Base-by-base conservation (phyloP, 2,797 vertebrate genomes). In the Poliocrania exsul region DNA sequence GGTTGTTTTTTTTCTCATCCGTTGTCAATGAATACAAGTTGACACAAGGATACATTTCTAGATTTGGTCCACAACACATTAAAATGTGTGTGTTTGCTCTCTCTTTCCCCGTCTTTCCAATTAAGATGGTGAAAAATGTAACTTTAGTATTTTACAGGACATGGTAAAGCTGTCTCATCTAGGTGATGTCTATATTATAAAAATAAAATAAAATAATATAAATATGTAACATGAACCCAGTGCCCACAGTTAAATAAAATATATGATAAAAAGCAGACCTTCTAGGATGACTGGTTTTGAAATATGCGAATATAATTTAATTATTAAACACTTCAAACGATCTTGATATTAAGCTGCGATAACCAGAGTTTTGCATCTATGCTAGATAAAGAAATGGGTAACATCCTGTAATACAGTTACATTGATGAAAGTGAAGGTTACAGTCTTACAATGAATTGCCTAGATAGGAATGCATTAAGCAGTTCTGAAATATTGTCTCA, bases 101-200 rank as follows among this genome's bases (percentile, higher is more conserved):
- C 93, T 97, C 82, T 95, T 90, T 97, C 94, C 93, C 93, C 49
- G 8, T 96, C 94, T 97, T 97, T 97, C 96, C 94, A 98, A 97
- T 97, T 96, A 97, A 97, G 93, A 35, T 96, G 97, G 94, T 97
- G 96, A 96, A 96, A 97, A 98, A 97, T 91, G 96, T 97, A 97
- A 97, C 97, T 95, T 97, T 97, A 98, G 97, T 95, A 96, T 97
- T 98, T 97, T 97, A 98, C 97, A 97, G 97, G 97, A 97, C 97
- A 97, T 93, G 97, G 96, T 94, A 98, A 97, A 97, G 96, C 97
- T 97, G 96, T 97, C 94, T 98, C 97, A 98, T 97, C 96, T 98
- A 98, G 97, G 96, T 98, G 97, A 97, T 96, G 97, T 97, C 97
- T 98, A 97, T 97, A 98, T 98, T 98, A 98, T 98, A 97, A 98